Evolutionary conservation across 2,888 invertebrate species (phyloP).

Genomic region (Isoperla grammatica): DNA sequence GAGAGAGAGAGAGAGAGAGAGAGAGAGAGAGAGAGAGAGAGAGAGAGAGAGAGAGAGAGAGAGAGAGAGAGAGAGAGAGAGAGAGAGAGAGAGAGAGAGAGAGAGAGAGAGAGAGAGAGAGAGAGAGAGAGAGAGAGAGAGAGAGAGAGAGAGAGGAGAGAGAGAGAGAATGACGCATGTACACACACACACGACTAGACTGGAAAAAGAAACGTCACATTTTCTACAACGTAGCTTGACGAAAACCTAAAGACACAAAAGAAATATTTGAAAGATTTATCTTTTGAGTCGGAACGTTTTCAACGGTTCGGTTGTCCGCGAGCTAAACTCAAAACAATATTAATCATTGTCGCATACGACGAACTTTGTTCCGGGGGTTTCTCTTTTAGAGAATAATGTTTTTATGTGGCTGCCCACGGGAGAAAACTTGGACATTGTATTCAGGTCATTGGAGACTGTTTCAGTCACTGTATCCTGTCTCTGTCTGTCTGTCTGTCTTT

Average conservation of each 20-base stretch:
- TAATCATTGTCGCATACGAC: too few species aligned
- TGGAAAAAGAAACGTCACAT: slow-evolving; percentile 15
- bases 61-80: slow-evolving; percentile 12
- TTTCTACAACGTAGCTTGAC: slow-evolving; percentile 19
- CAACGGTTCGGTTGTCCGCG: too few species aligned
- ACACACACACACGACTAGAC: too few species aligned
- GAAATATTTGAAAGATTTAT: slow-evolving; percentile 29
- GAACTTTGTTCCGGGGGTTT: too few species aligned
- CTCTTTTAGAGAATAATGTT: too few species aligned
- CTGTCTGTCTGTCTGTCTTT: too few species aligned
- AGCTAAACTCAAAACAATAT: too few species aligned
- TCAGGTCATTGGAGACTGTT: too few species aligned
- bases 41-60: background rate
- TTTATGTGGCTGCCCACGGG: too few species aligned
- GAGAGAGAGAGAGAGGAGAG: slow-evolving; percentile 15
- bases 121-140: slow-evolving; percentile 7
- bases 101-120: background rate
- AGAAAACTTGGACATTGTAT: too few species aligned
- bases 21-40: slow-evolving; percentile 22
- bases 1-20: slow-evolving; percentile 19
- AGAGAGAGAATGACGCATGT: background rate
- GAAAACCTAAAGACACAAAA: slow-evolving; percentile 22
- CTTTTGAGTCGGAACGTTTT: too few species aligned
- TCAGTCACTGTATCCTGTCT: too few species aligned
- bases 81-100: slow-evolving; percentile 12